Evolutionary conservation across 1,140 invertebrate genomes (phyloP), one percentile per base, ranked within the genome.

Genomic region (Drosophila baimaii): DNA sequence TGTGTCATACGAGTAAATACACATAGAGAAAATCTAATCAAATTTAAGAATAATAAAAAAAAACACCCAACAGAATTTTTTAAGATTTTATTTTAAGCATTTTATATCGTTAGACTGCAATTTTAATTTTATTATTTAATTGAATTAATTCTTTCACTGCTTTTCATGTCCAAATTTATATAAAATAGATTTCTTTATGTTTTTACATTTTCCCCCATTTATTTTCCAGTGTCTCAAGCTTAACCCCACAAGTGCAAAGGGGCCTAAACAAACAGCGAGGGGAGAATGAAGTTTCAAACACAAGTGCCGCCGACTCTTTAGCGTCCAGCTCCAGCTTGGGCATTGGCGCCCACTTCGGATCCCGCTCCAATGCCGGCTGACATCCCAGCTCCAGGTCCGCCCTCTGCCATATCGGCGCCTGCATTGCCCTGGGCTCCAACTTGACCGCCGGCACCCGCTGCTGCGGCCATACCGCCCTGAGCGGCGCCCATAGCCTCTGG

Each of bases 401-500:
- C 61, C 17, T 78, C 46, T 3, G 68, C 81, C 8, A 31, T 63
- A 8, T 61, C 65, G 15, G 51, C 58, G 9, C 62, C 62, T 2
- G 35, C 80, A 5, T 43, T 49, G 7, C 71, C 76, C 2, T 63
- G 43, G 5, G 41, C 72, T 2, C 49, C 80, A 10, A 69, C 39
- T 10, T 68, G 59, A 5, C 33, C 63, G 4, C 47, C 68, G 10
- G 47, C 79, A 0, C 44, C 49, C 8, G 59, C 73, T 3, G 63
- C 61, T 25, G 57, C 21, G 1, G 25, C 49, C 7, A 79, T n/a
- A 19, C 62, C 82, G 8, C 57, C 62, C 19, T 86, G 74, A 1
- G 78, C 81, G 7, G 39, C 79, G 19, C 33, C 75, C 9, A 59
- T 59, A 7, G 56, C 57, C 6, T 81, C 65, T 8, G 46, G 23